Base-by-base conservation (phyloP, 2,797 vertebrate genomes). In the Todus mexicanus region DNA sequence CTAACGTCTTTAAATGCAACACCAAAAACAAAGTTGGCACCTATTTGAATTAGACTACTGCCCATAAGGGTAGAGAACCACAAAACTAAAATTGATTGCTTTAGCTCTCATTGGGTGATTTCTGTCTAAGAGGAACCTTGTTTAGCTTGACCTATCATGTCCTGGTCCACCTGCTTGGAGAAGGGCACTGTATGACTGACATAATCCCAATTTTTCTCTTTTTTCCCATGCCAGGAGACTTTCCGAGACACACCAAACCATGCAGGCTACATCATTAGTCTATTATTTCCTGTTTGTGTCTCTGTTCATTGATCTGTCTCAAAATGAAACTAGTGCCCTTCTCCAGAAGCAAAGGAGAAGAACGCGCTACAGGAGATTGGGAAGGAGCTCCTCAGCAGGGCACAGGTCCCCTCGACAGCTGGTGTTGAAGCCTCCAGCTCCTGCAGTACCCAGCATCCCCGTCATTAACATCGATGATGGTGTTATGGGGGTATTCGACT, bases 251-350 rank as follows among this genome's bases (percentile, higher is more conserved):
- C 43, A 5, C 6, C 18, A 61, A 93, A 97, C 50, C 57, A 99
- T 99, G 98, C 97, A 97, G 96, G 88, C 91, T 81, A 79, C 91
- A 84, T 68, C 93, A 25, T 11, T 98, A 42, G 87, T 98, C 87
- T 96, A 63, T 59, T 95, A 97, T 76, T 92, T 98, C 66, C 96
- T 99, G 92, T 90, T 99, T 22, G 68, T 97, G 43, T 96, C 80
- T 77, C 89, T 98, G 90, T 97, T 91, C 69, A 12, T 92, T 20
- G 94, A 96, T 3, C 87, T 97, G 10, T 96, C 95, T 71, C 96
- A 93, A 57, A 97, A 97, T 57, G 96, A 88, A 83, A 79, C 51
- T 4, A 22, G 43, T 4, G 70, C 60, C 53, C 69, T 22, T 70
- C 51, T 27, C 70, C 69, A 69, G 81, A 96, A 89, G 75, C 95